Evolutionary conservation across 1,140 invertebrate genomes (phyloP).

Genomic region (Temnothorax longispinosus): DNA sequence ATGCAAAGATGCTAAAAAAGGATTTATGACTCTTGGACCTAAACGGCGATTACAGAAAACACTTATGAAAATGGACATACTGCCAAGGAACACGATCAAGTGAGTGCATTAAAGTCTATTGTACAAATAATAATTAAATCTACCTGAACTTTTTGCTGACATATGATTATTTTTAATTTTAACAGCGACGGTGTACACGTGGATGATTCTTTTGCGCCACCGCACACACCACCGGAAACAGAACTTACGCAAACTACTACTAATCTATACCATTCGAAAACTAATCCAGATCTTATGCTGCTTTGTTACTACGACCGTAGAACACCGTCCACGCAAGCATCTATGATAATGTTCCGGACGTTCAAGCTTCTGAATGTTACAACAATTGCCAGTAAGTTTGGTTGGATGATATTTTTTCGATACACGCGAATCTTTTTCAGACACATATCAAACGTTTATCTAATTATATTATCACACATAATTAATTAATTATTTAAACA

Average conservation of each 20-base stretch:
- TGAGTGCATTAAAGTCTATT: slow-evolving; percentile 80
- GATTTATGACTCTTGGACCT: slow-evolving; percentile 95
- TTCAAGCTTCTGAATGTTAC: slow-evolving; percentile 78
- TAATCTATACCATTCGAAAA: slow-evolving; percentile 93
- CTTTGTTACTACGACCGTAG: slow-evolving; percentile 91
- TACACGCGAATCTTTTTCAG: not conserved
- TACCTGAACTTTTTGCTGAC: not conserved
- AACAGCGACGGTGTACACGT: slow-evolving; percentile 87
- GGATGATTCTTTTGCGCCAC: slow-evolving; percentile 86
- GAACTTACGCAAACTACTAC: slow-evolving; percentile 81
- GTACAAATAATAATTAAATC: not conserved
- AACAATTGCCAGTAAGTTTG: slow-evolving; percentile 80
- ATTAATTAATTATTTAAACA: slow-evolving; percentile 8
- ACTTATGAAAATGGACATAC: slow-evolving; percentile 95
- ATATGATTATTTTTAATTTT: slow-evolving; percentile 40
- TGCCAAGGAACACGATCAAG: slow-evolving; percentile 94
- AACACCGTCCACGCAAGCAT: slow-evolving; percentile 79
- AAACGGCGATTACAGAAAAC: slow-evolving; percentile 95
- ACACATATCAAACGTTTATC: not conserved
- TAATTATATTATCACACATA: not conserved
- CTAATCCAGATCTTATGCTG: slow-evolving; percentile 95
- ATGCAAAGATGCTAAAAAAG: slow-evolving; percentile 89
- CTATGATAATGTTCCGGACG: slow-evolving; percentile 80
- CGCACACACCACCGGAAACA: slow-evolving; percentile 84
- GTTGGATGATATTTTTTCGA: slow-evolving; percentile 45